Conservation (phyloP, 2,113 vertebrate genomes). For the Procapra przewalskii region DNA sequence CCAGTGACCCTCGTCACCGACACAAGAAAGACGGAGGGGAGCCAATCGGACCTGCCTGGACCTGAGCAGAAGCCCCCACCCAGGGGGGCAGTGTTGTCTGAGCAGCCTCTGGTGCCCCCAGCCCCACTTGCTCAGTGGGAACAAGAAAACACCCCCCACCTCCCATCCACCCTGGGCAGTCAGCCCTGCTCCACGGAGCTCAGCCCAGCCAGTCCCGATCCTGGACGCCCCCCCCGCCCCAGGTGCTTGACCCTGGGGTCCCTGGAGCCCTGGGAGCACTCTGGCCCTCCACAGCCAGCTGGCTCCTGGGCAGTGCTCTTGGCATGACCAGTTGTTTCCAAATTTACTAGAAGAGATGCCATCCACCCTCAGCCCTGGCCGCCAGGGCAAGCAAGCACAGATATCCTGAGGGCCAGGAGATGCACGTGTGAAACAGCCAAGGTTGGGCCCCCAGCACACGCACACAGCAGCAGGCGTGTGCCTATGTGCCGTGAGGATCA, state of each 20-base stretch:
- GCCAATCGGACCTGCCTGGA: background rate
- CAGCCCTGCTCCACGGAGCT: background rate
- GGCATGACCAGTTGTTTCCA: background rate
- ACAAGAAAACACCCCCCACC: background rate
- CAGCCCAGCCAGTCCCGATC: background rate
- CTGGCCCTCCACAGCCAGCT: background rate
- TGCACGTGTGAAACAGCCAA: rapidly evolving
- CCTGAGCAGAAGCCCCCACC: background rate
- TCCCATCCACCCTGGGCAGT: background rate
- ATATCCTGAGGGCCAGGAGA: background rate
- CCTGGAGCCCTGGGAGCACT: background rate
- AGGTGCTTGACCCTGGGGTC: rapidly evolving
- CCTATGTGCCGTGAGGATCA: background rate
- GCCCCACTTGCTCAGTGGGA: background rate
- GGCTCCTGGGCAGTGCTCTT: background rate
- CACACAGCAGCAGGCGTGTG: rapidly evolving
- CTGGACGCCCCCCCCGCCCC: background rate
- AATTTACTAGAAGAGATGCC: background rate
- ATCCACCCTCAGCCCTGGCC: background rate
- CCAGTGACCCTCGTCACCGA: too few relatives aligned
- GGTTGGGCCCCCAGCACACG: too few relatives aligned
- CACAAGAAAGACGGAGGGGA: background rate
- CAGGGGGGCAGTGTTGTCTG: background rate
- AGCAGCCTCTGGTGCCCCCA: too few relatives aligned
- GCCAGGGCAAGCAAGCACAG: rapidly evolving